phyloP scores from a whole-genome alignment of 1,140 invertebrate species.

The Calephelis nemesis region DNA sequence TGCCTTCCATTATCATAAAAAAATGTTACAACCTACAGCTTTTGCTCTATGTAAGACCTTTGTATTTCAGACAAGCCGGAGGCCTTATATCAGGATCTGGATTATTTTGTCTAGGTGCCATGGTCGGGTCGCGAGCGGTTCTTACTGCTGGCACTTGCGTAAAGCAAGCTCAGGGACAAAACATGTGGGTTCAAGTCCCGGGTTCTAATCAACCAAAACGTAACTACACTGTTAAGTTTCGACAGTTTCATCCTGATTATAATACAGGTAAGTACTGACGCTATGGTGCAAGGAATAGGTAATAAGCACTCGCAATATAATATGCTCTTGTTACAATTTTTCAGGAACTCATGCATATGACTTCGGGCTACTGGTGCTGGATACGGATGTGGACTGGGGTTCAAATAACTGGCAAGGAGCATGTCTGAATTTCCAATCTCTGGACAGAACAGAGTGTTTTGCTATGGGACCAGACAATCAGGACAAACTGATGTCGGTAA shows the following conservation, averaged over 20 bases:
- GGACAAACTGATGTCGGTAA: neutral
- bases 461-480: slow-evolving; percentile 23
- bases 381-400: slow-evolving; percentile 26
- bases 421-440: slow-evolving; percentile 22
- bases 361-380: slow-evolving; percentile 27
- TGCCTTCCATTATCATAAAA: too few relatives aligned
- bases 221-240: slow-evolving; percentile 23
- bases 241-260: slow-evolving; percentile 28
- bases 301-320: too few relatives aligned
- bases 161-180: neutral
- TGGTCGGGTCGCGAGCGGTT: neutral
- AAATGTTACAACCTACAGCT: too few relatives aligned
- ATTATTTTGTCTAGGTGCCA: neutral
- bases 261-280: slow-evolving; percentile 31
- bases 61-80: too few relatives aligned
- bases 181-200: neutral
- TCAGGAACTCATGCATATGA: slow-evolving; percentile 33
- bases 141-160: neutral
- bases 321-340: neutral
- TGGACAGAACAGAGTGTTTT: slow-evolving; percentile 21
- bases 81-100: too few relatives aligned
- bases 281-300: too few relatives aligned
- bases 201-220: neutral
- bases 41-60: too few relatives aligned
- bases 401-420: slow-evolving; percentile 22